Conservation (phyloP, 2,888 invertebrate species). For the Leptinotarsa tumamoca region DNA sequence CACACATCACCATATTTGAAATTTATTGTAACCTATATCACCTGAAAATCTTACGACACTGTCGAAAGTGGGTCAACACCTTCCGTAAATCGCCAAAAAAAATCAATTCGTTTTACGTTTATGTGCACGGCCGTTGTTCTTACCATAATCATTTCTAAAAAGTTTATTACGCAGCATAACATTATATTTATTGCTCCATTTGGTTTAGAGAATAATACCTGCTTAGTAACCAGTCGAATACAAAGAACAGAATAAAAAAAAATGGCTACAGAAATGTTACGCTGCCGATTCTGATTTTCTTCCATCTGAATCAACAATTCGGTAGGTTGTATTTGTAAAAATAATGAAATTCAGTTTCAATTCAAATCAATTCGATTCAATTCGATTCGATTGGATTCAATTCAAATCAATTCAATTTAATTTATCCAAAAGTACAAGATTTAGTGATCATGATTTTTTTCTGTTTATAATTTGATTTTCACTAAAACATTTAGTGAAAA, state of each 20-base stretch:
- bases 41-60: constrained; percentile 27
- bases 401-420: background rate
- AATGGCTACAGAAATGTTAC: no score
- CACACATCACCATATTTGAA: constrained; percentile 23
- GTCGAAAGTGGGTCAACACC: constrained; percentile 26
- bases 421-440: background rate
- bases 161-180: constrained; percentile 20
- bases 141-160: constrained; percentile 23
- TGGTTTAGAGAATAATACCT: background rate
- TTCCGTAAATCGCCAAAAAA: constrained; percentile 27
- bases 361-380: background rate
- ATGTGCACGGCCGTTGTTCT: constrained; percentile 18
- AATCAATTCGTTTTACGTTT: constrained; percentile 18
- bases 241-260: background rate
- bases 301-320: no score
- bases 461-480: no score
- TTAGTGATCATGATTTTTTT: no score
- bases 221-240: background rate
- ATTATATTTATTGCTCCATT: constrained; percentile 19
- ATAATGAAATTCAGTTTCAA: background rate
- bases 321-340: no score
- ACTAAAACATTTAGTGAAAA: no score
- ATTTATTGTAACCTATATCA: constrained; percentile 26
- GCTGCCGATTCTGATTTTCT: no score
- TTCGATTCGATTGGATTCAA: background rate